These are phyloP conservation scores for Venturia canescens DNA, from an alignment of 1,140 invertebrate species.

Conservation along the genomic window DNA sequence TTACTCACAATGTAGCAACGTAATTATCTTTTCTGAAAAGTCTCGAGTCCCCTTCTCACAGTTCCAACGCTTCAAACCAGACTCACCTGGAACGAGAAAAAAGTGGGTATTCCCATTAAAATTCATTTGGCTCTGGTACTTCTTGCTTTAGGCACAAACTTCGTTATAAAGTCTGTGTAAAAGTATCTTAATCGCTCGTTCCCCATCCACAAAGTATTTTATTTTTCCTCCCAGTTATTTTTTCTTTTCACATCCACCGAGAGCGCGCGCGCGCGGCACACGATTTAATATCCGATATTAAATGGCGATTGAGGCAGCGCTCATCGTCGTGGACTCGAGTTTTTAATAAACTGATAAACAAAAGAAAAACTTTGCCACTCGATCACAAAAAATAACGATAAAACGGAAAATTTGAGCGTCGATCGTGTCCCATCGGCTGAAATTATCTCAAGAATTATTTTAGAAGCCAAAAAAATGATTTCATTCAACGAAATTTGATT, in stretches of 20 bases:
- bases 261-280: too few relatives aligned
- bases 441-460: too few relatives aligned
- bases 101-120: conserved; percentile 27
- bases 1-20: not conserved
- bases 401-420: too few relatives aligned
- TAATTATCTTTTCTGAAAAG: not conserved
- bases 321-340: conserved; percentile 25
- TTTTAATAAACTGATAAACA: conserved; percentile 3
- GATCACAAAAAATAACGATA: too few relatives aligned
- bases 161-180: conserved; percentile 36
- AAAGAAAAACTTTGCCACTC: not conserved
- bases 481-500: too few relatives aligned
- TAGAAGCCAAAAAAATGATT: too few relatives aligned
- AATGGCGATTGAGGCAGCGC: conserved; percentile 28
- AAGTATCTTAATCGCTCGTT: conserved; percentile 27
- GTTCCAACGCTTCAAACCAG: not conserved
- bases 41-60: not conserved
- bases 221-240: not conserved
- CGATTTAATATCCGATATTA: conserved; percentile 34
- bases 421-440: too few relatives aligned
- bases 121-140: conserved; percentile 7
- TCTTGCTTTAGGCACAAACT: conserved; percentile 11
- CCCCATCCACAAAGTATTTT: not conserved
- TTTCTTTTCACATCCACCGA: not conserved
- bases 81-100: conserved; percentile 37